Conservation (phyloP, 2,113 vertebrate species). For the Pluvialis apricaria region DNA sequence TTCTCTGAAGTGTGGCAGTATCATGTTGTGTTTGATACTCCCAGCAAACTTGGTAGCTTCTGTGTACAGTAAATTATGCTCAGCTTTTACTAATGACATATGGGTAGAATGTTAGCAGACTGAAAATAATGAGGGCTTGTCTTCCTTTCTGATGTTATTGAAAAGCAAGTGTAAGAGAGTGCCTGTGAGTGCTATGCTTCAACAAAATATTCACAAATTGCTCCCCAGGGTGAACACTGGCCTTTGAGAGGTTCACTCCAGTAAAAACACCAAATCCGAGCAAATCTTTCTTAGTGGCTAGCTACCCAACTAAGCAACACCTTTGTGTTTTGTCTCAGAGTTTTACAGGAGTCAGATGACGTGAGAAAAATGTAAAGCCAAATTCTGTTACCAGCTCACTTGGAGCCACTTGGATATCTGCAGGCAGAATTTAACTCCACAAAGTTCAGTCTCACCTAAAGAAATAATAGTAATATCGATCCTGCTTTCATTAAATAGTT, state of each 20-base stretch:
- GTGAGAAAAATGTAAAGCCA: constrained; percentile 1
- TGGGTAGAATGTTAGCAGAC: not conserved
- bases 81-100: constrained; percentile 11
- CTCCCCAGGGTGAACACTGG: not conserved
- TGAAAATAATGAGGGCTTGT: not conserved
- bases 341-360: not conserved
- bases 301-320: constrained; percentile 14
- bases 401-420: not conserved
- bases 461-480: not conserved
- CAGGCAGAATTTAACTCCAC: not conserved
- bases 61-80: not conserved
- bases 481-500: not conserved
- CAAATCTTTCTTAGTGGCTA: not conserved
- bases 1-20: not conserved
- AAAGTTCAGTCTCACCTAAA: not conserved
- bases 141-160: not conserved
- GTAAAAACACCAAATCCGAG: not conserved
- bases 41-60: not conserved
- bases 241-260: not conserved
- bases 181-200: not conserved
- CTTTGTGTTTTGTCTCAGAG: constrained; percentile 35
- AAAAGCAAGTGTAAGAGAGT: not conserved
- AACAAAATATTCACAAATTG: not conserved
- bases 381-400: not conserved
- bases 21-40: not conserved